Evolutionary conservation across 2,888 invertebrate species (phyloP).

Genomic region (Escarpia spicata): DNA sequence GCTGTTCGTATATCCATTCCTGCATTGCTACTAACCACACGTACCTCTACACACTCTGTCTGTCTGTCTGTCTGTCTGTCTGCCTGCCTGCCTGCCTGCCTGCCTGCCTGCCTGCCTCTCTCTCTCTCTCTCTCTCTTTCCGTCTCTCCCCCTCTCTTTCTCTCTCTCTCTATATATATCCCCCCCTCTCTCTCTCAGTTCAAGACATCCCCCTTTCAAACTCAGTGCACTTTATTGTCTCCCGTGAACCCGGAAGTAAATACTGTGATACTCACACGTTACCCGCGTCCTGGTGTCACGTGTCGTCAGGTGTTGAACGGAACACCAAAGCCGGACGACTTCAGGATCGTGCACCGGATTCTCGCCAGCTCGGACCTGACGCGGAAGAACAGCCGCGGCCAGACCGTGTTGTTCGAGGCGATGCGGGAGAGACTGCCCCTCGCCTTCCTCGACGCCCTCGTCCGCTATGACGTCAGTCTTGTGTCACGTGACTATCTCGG

Average conservation of each 20-base stretch:
- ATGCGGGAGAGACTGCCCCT: constrained; percentile 47
- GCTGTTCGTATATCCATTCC: too few species aligned
- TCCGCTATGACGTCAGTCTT: constrained; percentile 28
- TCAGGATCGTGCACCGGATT: constrained; percentile 48
- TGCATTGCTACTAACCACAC: too few species aligned
- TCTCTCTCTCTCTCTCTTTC: too few species aligned
- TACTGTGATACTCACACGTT: not conserved
- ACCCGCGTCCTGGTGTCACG: not conserved
- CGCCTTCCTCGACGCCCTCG: constrained; percentile 29
- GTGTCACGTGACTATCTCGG: constrained; percentile 31
- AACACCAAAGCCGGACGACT: constrained; percentile 47
- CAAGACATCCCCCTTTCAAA: too few species aligned
- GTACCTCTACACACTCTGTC: too few species aligned
- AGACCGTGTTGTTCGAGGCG: constrained; percentile 53
- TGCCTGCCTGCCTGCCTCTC: too few species aligned
- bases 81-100: too few species aligned
- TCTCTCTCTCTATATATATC: too few species aligned
- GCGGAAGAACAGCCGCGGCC: constrained; percentile 49
- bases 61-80: too few species aligned
- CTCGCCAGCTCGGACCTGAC: constrained; percentile 51
- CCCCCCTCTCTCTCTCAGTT: too few species aligned
- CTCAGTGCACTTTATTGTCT: not conserved
- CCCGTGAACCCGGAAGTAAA: not conserved
- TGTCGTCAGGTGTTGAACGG: constrained; percentile 49
- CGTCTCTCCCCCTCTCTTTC: too few species aligned